A percentile compares a stretch with the other conserved stretches of the same genome.
These are phyloP conservation scores for Philaethria dido DNA, from an alignment of 2,888 invertebrate genomes.

Conservation along the genomic window DNA sequence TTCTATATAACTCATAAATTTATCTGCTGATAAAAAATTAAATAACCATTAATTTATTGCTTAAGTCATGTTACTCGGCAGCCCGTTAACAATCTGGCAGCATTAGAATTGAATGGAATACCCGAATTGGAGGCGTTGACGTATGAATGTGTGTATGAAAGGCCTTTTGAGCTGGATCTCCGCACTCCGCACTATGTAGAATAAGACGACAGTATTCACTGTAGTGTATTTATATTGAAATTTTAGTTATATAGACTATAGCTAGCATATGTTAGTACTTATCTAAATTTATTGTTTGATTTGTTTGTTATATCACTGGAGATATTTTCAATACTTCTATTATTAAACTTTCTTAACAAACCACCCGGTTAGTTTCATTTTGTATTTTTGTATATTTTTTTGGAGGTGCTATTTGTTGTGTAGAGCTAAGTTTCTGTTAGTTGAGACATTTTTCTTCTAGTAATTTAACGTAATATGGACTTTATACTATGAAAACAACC, in stretches of 20 bases:
- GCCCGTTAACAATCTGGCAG: slow-evolving; percentile 6
- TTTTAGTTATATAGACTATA: slow-evolving; percentile 83
- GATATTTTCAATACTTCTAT: slow-evolving; percentile 83
- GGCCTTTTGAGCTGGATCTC: slow-evolving; percentile 37
- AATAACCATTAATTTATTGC: slow-evolving; percentile 22
- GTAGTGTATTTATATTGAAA: slow-evolving; percentile 82
- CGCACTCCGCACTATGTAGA: slow-evolving; percentile 41
- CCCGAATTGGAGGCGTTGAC: slow-evolving; percentile 20
- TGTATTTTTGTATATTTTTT: slow-evolving; percentile 22
- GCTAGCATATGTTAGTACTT: slow-evolving; percentile 82
- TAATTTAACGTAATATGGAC: too few relatives aligned
- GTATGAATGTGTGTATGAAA: slow-evolving; percentile 50
- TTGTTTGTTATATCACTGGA: slow-evolving; percentile 79
- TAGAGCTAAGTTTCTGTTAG: neutral
- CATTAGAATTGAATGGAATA: slow-evolving; percentile 23
- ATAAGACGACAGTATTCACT: slow-evolving; percentile 59
- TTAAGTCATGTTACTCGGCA: neutral
- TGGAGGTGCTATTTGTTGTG: slow-evolving; percentile 2
- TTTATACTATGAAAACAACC: too few relatives aligned
- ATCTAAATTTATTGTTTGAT: slow-evolving; percentile 80
- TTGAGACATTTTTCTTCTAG: too few relatives aligned
- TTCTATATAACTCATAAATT: too few relatives aligned
- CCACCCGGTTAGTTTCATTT: slow-evolving; percentile 50
- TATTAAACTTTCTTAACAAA: slow-evolving; percentile 83
- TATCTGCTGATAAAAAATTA: neutral